Base-by-base conservation (phyloP, 2,888 invertebrate species). In the Metallyticus violacea region DNA sequence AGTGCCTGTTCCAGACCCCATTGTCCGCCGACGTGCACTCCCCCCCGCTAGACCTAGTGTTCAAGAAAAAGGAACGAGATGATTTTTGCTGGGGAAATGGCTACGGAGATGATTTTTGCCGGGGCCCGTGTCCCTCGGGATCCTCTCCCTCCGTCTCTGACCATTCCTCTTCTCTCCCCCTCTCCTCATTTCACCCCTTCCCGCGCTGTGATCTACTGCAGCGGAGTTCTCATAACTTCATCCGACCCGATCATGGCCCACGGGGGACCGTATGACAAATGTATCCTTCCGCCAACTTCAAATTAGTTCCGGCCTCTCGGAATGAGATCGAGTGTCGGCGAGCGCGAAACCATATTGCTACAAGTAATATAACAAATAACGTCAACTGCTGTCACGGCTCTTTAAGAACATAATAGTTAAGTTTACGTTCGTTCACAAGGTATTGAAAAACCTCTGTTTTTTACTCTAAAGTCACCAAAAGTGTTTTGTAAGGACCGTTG, bases 201-300 rank as follows among this genome's bases (percentile, higher is more conserved):
- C 86, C 83, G 80, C 84, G 77, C 85, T 90, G 91, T 92, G 92
- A 92, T 92, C 91, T 92, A 92, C 91, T 91, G 91, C 91, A 91
- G 91, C 91, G 91, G 90, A 91, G 91, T 88, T 88, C 89, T 92
- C 92, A 92, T 92, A 92, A 92, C 92, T 92, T 92, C 92, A 92
- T 92, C 92, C 92, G 91, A 91, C 91, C 92, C 92, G 92, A 92
- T 92, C 92, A 92, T 92, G 91, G 92, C 92, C 90, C 92, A 90
- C 92, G 89, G 89, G 92, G 92, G 92, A 92, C 91, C 91, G 91
- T 91, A 92, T 92, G 92, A 92, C 92, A 92, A 92, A 92, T 92
- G 92, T 92, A 92, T 91, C 92, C 92, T 92, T 92, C 92, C 92
- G 91, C 91, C 92, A 92, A 92, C 92, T 92, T 92, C 92, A 92